A percentile compares a stretch with the other conserved stretches of the same genome.
These are phyloP conservation scores for Apteryx mantelli DNA, from an alignment of 2,113 vertebrate species.

Conservation along the genomic window DNA sequence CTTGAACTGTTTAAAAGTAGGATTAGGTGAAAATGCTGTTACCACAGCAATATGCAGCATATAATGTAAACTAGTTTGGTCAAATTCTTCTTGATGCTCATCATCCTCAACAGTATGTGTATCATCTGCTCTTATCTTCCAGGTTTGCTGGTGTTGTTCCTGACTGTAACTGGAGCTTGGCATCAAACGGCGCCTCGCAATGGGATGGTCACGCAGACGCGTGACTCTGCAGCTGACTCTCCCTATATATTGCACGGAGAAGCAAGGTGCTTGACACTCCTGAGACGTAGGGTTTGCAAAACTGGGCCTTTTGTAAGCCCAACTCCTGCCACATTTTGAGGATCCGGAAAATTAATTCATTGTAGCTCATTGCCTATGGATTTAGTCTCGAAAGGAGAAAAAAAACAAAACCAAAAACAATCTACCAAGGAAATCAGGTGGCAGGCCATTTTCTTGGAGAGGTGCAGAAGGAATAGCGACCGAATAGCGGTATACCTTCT, in stretches of 20 bases:
- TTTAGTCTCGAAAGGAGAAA: not conserved
- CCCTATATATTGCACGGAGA: not conserved
- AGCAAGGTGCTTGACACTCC: not conserved
- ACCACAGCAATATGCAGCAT: not conserved
- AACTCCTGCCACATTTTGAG: not conserved
- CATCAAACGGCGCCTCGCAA: not conserved
- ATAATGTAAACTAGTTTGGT: not conserved
- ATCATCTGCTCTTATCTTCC: not conserved
- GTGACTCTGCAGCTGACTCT: rapidly evolving
- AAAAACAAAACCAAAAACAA: not conserved
- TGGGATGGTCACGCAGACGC: not conserved
- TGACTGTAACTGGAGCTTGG: not conserved
- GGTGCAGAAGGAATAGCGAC: not conserved
- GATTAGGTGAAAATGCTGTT: not conserved
- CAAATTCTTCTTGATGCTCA: not conserved
- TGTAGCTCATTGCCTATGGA: not conserved
- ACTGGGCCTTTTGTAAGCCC: not conserved
- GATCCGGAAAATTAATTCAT: not conserved
- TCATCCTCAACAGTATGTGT: not conserved
- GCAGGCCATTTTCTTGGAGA: not conserved
- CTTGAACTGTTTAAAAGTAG: not conserved
- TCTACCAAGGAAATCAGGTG: not conserved
- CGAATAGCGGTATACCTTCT: not conserved
- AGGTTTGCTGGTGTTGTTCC: not conserved
- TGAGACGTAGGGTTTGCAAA: not conserved